Conservation (phyloP, 2,797 vertebrate species). For the Rhinophrynus dorsalis region DNA sequence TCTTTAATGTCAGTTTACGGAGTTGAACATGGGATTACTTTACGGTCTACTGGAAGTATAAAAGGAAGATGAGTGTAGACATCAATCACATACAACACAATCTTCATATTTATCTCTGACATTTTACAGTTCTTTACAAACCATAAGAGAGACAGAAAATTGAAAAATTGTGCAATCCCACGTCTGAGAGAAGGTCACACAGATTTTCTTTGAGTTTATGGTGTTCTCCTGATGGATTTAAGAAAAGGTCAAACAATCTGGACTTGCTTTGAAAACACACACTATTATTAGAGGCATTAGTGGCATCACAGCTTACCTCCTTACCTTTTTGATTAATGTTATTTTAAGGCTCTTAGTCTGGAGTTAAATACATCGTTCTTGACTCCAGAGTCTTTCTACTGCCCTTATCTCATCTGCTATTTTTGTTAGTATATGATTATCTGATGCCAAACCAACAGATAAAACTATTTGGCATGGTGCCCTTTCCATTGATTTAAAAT, state of each 20-base stretch:
- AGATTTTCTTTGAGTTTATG: constrained; percentile 25
- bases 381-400: background rate
- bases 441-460: constrained; percentile 1
- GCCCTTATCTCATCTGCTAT: background rate
- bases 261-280: constrained; percentile 11
- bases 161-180: constrained; percentile 6
- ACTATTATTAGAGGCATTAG: background rate
- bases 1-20: constrained; percentile 13
- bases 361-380: constrained; percentile 7
- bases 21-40: constrained; percentile 8
- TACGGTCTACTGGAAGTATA: constrained; percentile 26
- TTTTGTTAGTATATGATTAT: constrained; percentile 6
- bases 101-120: constrained; percentile 34
- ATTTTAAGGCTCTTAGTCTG: background rate
- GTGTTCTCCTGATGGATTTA: constrained; percentile 27
- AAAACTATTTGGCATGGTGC: constrained; percentile 3
- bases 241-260: constrained; percentile 33
- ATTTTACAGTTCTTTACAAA: constrained; percentile 33
- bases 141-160: constrained; percentile 12
- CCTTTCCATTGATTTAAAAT: constrained; percentile 12
- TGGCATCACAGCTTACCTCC: constrained; percentile 4
- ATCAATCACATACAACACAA: constrained; percentile 27
- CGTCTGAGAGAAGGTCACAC: constrained; percentile 24
- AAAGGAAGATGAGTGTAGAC: background rate
- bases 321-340: constrained; percentile 11